Evolutionary conservation across 2,113 vertebrate species (phyloP), one percentile per base, ranked within the genome.

Genomic region (Morone chrysops): DNA sequence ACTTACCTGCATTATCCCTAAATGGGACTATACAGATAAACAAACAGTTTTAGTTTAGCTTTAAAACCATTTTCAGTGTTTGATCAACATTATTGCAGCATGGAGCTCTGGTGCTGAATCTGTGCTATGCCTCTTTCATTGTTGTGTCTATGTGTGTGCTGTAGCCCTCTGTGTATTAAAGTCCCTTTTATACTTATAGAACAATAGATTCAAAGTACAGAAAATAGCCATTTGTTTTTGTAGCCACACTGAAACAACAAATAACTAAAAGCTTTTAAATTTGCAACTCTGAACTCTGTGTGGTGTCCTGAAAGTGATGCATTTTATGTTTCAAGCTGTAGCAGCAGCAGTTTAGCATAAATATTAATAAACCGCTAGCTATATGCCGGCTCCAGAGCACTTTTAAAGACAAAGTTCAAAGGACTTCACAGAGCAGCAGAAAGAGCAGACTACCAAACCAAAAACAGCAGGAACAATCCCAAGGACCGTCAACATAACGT

Each of bases 331-430:
- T 77, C 45, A 18, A 66, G 67, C 38, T 40, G 45, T 17, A 31
- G 62, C 40, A 70, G 53, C 11, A 48, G 67, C 53, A 51, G 41
- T 83, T 83, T 50, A 51, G 65, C 73, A 81, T 83, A 12, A 75
- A 81, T 90, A 77, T 74, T 74, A 62, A 85, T 67, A 59, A 2
- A 60, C 22, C 13, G 31, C 31, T 31, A 31, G 31, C 31, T 31
- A 31, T 31, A 31, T 31, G 31, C 31, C 3, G 31, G 31, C 31
- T 31, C 31, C 25, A 14, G 14, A 51, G 12, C 16, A 56, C 8
- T 71, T 81, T 75, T 75, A 36, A 70, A 80, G 76, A 61, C 56
- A 79, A 66, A 81, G 71, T 85, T 85, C 70, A 75, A 62, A 83
- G 14, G 6, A 63, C 16, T 78, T 61, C 48, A 22, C 6, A 38